Base-by-base conservation (phyloP, 2,797 vertebrate genomes). In the Smutsia gigantea region DNA sequence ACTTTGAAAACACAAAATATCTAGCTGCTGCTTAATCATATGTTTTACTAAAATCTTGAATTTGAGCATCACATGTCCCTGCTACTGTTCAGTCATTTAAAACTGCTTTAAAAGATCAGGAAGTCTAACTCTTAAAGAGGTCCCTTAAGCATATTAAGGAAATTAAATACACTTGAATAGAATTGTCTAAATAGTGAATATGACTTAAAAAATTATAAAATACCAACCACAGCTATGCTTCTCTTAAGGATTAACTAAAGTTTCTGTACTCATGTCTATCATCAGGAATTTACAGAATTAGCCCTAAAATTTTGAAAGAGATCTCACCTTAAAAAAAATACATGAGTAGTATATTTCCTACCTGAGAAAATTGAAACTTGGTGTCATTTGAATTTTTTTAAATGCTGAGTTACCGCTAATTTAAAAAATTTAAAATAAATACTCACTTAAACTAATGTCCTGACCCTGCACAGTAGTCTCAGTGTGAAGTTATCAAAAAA, bases 391-490 rank as follows among this genome's bases (percentile, higher is more conserved):
- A n/a, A 5, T 69, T 91, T 91, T 82, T n/a, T 72, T 10, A 74
- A 91, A 77, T 68, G 14, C 59, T 69, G 21, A 90, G 19, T 93
- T 78, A 90, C 7, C 85, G 27, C 46, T 81, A 61, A 72, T 87
- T 93, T 93, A 37, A 78, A 94, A 95, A 87, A 51, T 66, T 95
- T 88, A 42, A 93, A 91, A 63, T 64, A 82, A 90, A 84, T 93
- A 7, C 4, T 87, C 27, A 72, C n/a, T 46, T 68, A 96, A 88
- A 79, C 46, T 71, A 83, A 72, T 39, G 27, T 68, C 21, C 51
- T 90, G 87, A 72, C 4, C 7, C 27, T 49, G 2, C 3, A 31
- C 5, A 25, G 21, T 49, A 29, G 49, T 78, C 34, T 96, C 37
- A 46, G 1, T n/a, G 87, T 93, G 75, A 55, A 63, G 25, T 63